Percentiles rank a stretch among this genome's conserved stretches.
These are phyloP conservation scores for Todiramphus chloris DNA, from an alignment of 2,113 vertebrate species.

Conservation along the genomic window DNA sequence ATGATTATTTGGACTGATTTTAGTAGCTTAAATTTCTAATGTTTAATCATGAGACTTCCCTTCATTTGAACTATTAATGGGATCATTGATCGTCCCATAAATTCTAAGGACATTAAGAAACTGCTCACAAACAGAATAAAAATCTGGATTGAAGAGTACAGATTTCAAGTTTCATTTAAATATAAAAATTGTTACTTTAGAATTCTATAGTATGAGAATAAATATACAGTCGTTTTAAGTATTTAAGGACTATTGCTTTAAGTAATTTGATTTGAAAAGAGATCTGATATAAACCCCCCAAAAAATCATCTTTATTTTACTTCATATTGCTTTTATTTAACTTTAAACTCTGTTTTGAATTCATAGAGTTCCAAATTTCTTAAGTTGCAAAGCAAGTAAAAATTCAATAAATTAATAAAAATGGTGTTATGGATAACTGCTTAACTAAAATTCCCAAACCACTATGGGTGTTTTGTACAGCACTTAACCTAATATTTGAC, in stretches of 20 bases:
- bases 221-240: neutral
- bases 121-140: neutral
- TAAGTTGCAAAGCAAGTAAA: neutral
- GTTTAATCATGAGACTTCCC: neutral
- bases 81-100: neutral
- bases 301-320: neutral
- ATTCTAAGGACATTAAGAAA: neutral
- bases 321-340: neutral
- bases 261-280: neutral
- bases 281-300: neutral
- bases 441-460: conserved; percentile 1
- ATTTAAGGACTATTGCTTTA: neutral
- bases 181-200: neutral
- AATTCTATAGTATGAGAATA: neutral
- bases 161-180: conserved; percentile 1
- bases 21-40: neutral
- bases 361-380: neutral
- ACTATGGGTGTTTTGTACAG: neutral
- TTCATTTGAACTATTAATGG: neutral
- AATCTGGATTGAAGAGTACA: neutral
- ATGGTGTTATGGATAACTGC: neutral
- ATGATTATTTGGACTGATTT: neutral
- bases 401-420: neutral
- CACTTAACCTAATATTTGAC: neutral
- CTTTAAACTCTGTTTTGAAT: conserved; percentile 1